A percentile compares a stretch with the other conserved stretches of the same genome.
These are phyloP conservation scores for Ceramica pisi DNA, from an alignment of 2,888 invertebrate genomes.

Conservation along the genomic window DNA sequence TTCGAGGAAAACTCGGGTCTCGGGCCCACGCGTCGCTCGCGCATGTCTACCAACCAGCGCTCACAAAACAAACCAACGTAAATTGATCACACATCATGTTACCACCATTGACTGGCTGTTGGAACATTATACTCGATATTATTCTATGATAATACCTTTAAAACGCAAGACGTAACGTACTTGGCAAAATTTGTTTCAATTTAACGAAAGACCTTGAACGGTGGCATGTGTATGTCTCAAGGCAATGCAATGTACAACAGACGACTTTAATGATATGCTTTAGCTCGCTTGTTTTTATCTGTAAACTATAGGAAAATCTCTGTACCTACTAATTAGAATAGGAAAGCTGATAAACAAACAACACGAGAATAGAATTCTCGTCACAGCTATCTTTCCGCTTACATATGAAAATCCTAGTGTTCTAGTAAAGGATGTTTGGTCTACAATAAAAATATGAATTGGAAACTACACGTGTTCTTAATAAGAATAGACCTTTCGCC, in stretches of 20 bases:
- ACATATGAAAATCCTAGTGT: conserved; percentile 5
- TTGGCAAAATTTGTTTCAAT: conserved; percentile 66
- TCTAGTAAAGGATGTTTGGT: conserved; percentile 20
- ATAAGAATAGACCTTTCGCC: conserved; percentile 7
- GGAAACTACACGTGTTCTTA: conserved; percentile 10
- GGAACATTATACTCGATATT: conserved; percentile 16
- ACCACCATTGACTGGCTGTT: conserved; percentile 46
- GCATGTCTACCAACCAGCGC: conserved; percentile 52
- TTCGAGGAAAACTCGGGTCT: conserved; percentile 84
- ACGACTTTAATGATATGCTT: conserved; percentile 62
- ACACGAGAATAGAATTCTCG: conserved; percentile 16
- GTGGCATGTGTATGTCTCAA: conserved; percentile 70
- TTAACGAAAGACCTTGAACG: conserved; percentile 68
- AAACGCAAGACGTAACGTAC: conserved; percentile 28
- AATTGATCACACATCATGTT: conserved; percentile 40
- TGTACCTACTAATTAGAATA: conserved; percentile 44
- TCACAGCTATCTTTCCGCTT: conserved; percentile 18
- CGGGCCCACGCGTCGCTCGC: conserved; percentile 69
- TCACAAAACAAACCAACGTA: conserved; percentile 55
- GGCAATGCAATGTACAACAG: conserved; percentile 61
- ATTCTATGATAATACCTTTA: conserved; percentile 26
- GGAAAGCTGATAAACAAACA: conserved; percentile 27
- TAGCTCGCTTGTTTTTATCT: conserved; percentile 51
- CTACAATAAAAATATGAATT: conserved; percentile 11
- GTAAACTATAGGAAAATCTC: conserved; percentile 40